Conservation (phyloP, 2,113 vertebrate genomes). For the Eulacestoma nigropectus region DNA sequence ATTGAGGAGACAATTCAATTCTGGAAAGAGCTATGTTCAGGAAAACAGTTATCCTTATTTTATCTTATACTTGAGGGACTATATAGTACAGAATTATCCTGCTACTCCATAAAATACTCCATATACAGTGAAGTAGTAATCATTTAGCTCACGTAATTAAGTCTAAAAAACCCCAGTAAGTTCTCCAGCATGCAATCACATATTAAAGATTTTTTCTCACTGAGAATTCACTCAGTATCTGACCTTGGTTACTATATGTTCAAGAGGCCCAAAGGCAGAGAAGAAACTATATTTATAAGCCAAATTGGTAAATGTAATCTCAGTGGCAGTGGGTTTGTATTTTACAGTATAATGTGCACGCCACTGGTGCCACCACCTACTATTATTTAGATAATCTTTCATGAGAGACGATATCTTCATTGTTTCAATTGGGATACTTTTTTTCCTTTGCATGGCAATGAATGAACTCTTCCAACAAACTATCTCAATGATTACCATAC, state of each 20-base stretch:
- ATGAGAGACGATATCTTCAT: background rate
- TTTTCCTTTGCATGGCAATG: background rate
- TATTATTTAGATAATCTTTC: background rate
- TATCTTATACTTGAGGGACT: background rate
- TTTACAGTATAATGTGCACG: background rate
- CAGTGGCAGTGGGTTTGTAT: background rate
- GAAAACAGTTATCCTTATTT: background rate
- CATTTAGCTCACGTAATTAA: background rate
- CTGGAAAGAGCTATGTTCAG: background rate
- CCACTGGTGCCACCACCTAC: background rate
- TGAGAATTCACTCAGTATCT: background rate
- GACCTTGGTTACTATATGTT: background rate
- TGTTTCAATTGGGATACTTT: background rate
- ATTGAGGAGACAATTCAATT: background rate
- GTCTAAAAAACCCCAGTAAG: background rate
- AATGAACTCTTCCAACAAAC: background rate
- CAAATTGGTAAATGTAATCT: background rate
- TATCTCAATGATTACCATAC: background rate
- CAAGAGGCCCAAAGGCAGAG: background rate
- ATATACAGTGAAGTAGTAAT: background rate
- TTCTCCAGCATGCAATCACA: background rate
- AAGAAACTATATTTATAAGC: background rate
- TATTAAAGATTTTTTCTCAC: background rate
- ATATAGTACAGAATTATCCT: background rate
- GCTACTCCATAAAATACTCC: background rate